A percentile compares a stretch with the other conserved stretches of the same genome.
Conservation (phyloP, 2,888 invertebrate species). For the Liodrosophila aerea region DNA sequence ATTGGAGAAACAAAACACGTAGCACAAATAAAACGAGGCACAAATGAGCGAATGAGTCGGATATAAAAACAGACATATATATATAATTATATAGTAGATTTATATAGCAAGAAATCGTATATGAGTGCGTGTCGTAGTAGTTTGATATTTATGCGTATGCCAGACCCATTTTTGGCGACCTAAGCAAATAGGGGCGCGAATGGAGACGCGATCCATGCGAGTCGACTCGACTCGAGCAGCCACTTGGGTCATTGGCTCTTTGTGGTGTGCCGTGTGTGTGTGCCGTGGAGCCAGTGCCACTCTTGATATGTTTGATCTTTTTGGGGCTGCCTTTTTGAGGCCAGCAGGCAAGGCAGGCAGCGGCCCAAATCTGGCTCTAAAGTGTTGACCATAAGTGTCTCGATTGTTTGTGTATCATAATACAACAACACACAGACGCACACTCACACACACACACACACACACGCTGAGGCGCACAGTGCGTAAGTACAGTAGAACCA, state of each 20-base stretch:
- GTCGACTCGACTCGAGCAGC: slow-evolving; percentile 25
- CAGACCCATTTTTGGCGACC: slow-evolving; percentile 77
- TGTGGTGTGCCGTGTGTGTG: too few species aligned
- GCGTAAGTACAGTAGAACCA: slow-evolving; percentile 82
- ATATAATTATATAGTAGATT: slow-evolving; percentile 49
- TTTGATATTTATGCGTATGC: slow-evolving; percentile 73
- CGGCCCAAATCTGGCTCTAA: slow-evolving; percentile 76
- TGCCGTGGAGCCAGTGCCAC: slow-evolving; percentile 60
- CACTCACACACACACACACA: background rate
- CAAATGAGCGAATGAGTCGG: slow-evolving; percentile 60
- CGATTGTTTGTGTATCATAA: slow-evolving; percentile 77
- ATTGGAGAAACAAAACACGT: slow-evolving; percentile 60
- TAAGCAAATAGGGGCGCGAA: slow-evolving; percentile 75
- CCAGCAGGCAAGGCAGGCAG: slow-evolving; percentile 6
- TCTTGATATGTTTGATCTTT: slow-evolving; percentile 16
- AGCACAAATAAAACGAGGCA: slow-evolving; percentile 71
- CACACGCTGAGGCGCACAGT: slow-evolving; percentile 48
- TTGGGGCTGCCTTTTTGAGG: slow-evolving; percentile 40
- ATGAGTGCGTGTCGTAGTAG: slow-evolving; percentile 51
- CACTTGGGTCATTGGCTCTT: slow-evolving; percentile 73
- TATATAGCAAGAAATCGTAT: slow-evolving; percentile 72
- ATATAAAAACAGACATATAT: slow-evolving; percentile 23
- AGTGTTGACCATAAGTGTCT: slow-evolving; percentile 80
- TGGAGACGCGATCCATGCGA: slow-evolving; percentile 60
- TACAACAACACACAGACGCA: slow-evolving; percentile 45